Evolutionary conservation across 2,888 invertebrate genomes (phyloP), one percentile per base, ranked within the genome.

Genomic region (Poecilus cupreus): DNA sequence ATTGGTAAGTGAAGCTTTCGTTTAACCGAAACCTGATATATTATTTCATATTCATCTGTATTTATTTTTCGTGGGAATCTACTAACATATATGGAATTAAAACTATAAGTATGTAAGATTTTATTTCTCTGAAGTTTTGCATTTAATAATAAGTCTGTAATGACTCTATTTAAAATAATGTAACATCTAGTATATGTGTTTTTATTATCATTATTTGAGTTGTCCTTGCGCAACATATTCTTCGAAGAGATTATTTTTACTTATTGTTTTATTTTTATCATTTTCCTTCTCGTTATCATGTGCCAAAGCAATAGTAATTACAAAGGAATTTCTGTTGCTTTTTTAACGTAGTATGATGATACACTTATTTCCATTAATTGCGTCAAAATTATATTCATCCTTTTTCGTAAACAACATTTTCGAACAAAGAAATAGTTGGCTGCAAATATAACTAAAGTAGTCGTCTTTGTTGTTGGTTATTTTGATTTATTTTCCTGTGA

Each of bases 1-100:
- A 89, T 84, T 89, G 89, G 89, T 89, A 86, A 84, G 88, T 86
- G 79, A 18, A 8, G 4, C 8, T 70, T 64, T 72, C 2, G 16
- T 54, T 43, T 3, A 2, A 2, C 26, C 8, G 32, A 6, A 26
- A 2, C 26, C 26, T 32, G 32, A 6, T 1, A 32, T 3, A 32
- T 3, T 32, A 32, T 32, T 32, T 6, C 4, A 32, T 32, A 32
- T 32, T 32, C 32, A 32, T 26, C 26, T 26, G 26, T 26, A 54
- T 54, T 54, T 54, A 54, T 13, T 20, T n/a, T 3, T 16, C 0
- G 3, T 6, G 18, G 11, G 0, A 16, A 49, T 11, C 11, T 26
- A 26, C 26, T 26, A 3, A 26, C 26, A 26, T 26, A 26, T 26
- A 26, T 26, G 32, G n/a, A 43, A 43, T 46, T n/a, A 13, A 51